These are phyloP conservation scores for Erannis defoliaria DNA, from an alignment of 2,888 invertebrate species.

Conservation along the genomic window DNA sequence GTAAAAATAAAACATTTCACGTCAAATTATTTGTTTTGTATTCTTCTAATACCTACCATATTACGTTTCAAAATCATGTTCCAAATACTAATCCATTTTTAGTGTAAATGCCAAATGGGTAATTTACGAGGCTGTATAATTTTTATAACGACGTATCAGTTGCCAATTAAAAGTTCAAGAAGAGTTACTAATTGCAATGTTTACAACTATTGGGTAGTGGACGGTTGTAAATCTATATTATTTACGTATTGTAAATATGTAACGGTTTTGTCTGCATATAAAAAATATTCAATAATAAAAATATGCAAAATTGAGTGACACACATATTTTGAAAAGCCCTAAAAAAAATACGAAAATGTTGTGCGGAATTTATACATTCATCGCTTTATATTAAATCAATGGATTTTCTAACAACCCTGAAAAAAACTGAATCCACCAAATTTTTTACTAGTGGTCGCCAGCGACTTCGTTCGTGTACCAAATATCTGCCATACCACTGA, in stretches of 20 bases:
- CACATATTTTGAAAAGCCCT: too few relatives aligned
- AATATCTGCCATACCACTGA: too few relatives aligned
- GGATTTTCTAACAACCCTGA: too few relatives aligned
- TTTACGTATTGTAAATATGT: conserved; percentile 11
- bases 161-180: conserved; percentile 34
- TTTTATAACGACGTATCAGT: conserved; percentile 30
- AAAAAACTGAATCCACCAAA: too few relatives aligned
- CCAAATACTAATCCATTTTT: conserved; percentile 29
- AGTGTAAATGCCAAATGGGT: conserved; percentile 33
- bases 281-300: neutral
- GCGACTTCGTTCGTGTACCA: too few relatives aligned
- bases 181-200: conserved; percentile 29
- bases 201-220: conserved; percentile 26
- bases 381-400: too few relatives aligned
- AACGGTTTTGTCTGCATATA: conserved; percentile 4
- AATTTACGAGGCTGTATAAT: conserved; percentile 32
- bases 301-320: too few relatives aligned
- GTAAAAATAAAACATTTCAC: neutral
- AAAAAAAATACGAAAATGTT: too few relatives aligned
- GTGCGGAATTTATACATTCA: too few relatives aligned
- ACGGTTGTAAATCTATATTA: conserved; percentile 24
- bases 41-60: neutral
- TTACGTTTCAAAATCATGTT: conserved; percentile 23
- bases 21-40: conserved; percentile 14
- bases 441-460: too few relatives aligned